Percentiles rank a stretch among this genome's conserved stretches.
These are phyloP conservation scores for Karalla daura DNA, from an alignment of 2,797 vertebrate genomes.

Conservation along the genomic window DNA sequence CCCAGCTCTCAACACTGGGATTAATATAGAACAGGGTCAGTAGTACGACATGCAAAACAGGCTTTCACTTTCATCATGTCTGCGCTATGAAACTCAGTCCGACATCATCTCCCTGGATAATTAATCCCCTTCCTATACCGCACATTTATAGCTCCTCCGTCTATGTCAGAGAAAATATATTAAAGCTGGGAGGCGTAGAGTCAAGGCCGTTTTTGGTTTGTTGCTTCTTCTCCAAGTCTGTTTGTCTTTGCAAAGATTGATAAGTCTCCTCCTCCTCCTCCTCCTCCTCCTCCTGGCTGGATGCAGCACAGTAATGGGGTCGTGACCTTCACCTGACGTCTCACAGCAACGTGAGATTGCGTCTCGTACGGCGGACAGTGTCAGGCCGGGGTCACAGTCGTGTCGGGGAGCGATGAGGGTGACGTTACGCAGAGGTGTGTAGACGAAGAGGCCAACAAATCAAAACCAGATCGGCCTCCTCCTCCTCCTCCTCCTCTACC, in stretches of 20 bases:
- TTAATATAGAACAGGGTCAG: constrained; percentile 48
- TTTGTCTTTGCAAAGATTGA: background rate
- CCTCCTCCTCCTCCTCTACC: too few species aligned
- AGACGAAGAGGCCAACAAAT: constrained; percentile 22
- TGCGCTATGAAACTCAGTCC: background rate
- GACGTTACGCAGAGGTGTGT: background rate
- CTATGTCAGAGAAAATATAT: background rate
- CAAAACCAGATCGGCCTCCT: constrained; percentile 6
- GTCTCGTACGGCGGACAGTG: background rate
- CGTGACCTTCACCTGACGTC: constrained; percentile 27
- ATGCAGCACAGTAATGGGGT: constrained; percentile 22
- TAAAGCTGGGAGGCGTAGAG: background rate
- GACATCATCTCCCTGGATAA: background rate
- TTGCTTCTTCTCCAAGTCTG: background rate
- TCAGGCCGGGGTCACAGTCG: constrained; percentile 25
- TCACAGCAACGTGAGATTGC: constrained; percentile 21
- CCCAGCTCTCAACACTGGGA: constrained; percentile 13
- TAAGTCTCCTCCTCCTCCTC: background rate
- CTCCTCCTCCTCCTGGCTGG: background rate
- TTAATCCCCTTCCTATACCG: background rate
- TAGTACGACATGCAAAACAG: constrained; percentile 17
- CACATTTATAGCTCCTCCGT: background rate
- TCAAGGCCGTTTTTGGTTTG: background rate
- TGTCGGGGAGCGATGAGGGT: constrained; percentile 37
- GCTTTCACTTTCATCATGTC: constrained; percentile 18